Conservation (phyloP, 64 coral and sea anemone genomes). For the Stichodactyla helianthus region DNA sequence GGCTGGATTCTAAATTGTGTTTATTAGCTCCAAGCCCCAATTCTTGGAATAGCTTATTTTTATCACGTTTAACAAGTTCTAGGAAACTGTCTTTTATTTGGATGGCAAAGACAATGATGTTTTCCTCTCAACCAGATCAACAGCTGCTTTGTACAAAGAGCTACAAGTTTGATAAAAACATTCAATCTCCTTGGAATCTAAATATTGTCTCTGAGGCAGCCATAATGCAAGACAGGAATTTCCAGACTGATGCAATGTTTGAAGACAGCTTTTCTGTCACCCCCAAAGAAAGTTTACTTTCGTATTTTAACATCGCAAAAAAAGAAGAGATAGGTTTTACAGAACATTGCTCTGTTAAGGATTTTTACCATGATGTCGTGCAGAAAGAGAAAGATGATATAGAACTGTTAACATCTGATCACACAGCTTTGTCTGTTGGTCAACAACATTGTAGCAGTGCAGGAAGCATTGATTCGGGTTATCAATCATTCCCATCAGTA, state of each 20-base stretch:
- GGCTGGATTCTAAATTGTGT: background rate
- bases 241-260: background rate
- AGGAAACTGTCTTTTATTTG: background rate
- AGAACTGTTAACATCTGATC: background rate
- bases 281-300: background rate
- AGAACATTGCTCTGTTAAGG: background rate
- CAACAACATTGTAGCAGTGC: slow-evolving; percentile 17
- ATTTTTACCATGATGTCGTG: background rate
- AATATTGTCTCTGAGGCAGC: background rate
- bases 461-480: slow-evolving; percentile 14
- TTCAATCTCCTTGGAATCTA: background rate
- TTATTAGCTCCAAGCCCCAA: background rate
- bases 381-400: background rate
- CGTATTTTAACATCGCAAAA: background rate
- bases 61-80: background rate
- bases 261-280: background rate
- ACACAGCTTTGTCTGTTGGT: background rate
- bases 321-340: background rate
- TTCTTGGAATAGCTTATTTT: background rate
- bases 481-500: background rate
- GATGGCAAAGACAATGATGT: background rate
- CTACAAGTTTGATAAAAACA: background rate
- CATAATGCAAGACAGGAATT: background rate
- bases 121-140: background rate
- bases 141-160: background rate